phyloP scores from a whole-genome alignment of 2,797 vertebrate genomes.

The Cottoperca gobio region DNA sequence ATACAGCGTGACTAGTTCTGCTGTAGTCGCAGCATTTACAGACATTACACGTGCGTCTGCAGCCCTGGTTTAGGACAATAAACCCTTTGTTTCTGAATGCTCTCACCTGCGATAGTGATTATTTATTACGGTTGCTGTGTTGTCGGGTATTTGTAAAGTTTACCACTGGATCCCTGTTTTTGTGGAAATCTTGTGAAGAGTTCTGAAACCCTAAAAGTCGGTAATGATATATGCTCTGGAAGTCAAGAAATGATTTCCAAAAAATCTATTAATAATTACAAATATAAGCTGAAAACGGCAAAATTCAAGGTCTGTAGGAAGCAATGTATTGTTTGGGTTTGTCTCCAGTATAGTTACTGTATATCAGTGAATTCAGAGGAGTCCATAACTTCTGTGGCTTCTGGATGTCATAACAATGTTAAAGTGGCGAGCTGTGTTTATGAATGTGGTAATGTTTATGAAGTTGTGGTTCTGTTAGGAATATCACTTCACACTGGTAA shows the following conservation, averaged over 20 bases:
- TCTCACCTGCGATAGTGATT: neutral
- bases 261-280: neutral
- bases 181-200: neutral
- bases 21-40: neutral
- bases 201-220: neutral
- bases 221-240: neutral
- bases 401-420: slow-evolving; percentile 51
- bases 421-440: slow-evolving; percentile 39
- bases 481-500: slow-evolving; percentile 22
- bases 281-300: neutral
- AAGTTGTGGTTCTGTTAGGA: slow-evolving; percentile 30
- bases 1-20: neutral
- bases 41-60: neutral
- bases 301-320: neutral
- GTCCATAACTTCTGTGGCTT: slow-evolving; percentile 35
- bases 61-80: neutral
- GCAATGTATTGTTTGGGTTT: neutral
- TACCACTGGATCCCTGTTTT: neutral
- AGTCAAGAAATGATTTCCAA: neutral
- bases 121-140: neutral
- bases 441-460: slow-evolving; percentile 54
- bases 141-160: neutral
- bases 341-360: neutral
- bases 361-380: neutral
- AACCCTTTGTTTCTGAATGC: neutral